A percentile compares a stretch with the other conserved stretches of the same genome.
Conservation (phyloP, 2,888 invertebrate genomes). For the Rhagonycha fulva region DNA sequence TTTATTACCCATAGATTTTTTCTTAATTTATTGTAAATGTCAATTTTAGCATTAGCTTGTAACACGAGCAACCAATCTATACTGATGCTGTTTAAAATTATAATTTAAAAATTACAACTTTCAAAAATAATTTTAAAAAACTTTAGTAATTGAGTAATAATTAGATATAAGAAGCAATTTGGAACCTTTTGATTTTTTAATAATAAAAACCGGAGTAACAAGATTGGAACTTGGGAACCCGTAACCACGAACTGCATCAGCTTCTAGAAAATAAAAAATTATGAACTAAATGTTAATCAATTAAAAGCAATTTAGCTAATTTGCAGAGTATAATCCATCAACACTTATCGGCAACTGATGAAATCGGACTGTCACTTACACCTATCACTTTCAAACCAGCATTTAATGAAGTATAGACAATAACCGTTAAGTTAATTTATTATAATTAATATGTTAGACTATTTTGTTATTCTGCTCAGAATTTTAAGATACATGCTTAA, state of each 20-base stretch:
- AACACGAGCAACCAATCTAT: not conserved
- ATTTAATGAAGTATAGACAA: not conserved
- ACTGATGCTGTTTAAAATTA: not conserved
- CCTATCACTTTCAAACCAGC: not conserved
- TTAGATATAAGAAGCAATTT: not conserved
- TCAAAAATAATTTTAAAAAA: too few relatives aligned
- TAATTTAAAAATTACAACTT: not conserved
- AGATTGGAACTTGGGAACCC: not conserved
- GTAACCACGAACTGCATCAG: not conserved
- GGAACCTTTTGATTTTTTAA: not conserved
- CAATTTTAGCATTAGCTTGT: not conserved
- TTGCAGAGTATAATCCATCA: not conserved
- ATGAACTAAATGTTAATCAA: not conserved
- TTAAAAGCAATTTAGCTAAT: not conserved
- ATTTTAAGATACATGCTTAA: not conserved
- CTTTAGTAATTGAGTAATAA: not conserved
- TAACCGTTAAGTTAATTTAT: slow-evolving; percentile 3
- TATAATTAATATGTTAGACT: slow-evolving; percentile 2
- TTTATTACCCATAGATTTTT: not conserved
- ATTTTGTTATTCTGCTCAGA: not conserved
- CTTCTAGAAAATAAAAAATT: too few relatives aligned
- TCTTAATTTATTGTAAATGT: not conserved
- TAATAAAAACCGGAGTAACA: not conserved
- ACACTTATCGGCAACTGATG: not conserved
- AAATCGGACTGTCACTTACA: slow-evolving; percentile 1